These are phyloP conservation scores for Chelonus insularis DNA, from an alignment of 1,140 invertebrate species.

Conservation along the genomic window DNA sequence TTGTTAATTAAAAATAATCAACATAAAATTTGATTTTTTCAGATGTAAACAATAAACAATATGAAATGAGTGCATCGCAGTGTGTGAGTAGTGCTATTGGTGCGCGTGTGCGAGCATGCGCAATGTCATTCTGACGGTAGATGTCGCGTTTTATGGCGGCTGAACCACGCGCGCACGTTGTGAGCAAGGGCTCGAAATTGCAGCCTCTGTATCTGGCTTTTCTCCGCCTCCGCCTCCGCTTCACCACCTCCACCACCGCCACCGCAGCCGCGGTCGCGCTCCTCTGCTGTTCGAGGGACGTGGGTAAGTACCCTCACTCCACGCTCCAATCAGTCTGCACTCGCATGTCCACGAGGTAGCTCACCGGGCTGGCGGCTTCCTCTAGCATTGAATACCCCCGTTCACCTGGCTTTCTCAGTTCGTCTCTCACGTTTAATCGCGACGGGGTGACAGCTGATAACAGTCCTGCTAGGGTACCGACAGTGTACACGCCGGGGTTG, in stretches of 20 bases:
- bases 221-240: slow-evolving; percentile 28
- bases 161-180: slow-evolving; percentile 25
- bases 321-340: slow-evolving; percentile 33
- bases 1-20: too few relatives aligned
- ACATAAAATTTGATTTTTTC: too few relatives aligned
- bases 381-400: slow-evolving; percentile 19
- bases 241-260: slow-evolving; percentile 31
- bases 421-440: slow-evolving; percentile 5
- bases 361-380: slow-evolving; percentile 30
- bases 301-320: slow-evolving; percentile 34
- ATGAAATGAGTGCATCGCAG: not conserved
- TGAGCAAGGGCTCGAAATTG: slow-evolving; percentile 21
- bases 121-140: not conserved
- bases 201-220: slow-evolving; percentile 22
- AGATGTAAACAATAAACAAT: too few relatives aligned
- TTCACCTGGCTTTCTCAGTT: slow-evolving; percentile 8
- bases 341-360: slow-evolving; percentile 35
- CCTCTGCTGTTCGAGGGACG: slow-evolving; percentile 25
- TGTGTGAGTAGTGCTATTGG: too few relatives aligned
- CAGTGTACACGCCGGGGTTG: slow-evolving; percentile 23
- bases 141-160: slow-evolving; percentile 13
- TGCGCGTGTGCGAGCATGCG: too few relatives aligned
- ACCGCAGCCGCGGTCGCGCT: slow-evolving; percentile 25
- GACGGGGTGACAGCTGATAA: slow-evolving; percentile 24
- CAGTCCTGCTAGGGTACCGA: slow-evolving; percentile 14